A percentile compares a stretch with the other conserved stretches of the same genome.
Conservation (phyloP, 2,113 vertebrate genomes). For the Isichthys henryi region DNA sequence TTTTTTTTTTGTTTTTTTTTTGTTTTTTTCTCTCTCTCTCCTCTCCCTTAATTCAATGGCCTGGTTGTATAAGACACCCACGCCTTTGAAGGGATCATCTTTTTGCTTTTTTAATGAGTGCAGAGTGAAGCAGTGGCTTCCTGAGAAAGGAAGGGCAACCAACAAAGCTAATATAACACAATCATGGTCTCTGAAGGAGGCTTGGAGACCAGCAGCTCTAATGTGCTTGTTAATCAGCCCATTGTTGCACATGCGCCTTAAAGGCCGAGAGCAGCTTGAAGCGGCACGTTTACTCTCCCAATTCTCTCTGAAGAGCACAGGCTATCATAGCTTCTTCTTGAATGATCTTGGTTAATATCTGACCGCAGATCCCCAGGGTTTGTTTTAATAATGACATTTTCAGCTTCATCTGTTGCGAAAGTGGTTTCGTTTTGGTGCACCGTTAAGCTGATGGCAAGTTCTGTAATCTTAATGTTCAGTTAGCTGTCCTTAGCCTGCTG, state of each 20-base stretch:
- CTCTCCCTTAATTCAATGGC: neutral
- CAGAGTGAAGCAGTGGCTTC: neutral
- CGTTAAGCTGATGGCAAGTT: neutral
- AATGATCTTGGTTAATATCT: conserved; percentile 8
- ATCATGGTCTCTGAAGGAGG: neutral
- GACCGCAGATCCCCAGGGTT: neutral
- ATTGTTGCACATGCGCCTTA: neutral
- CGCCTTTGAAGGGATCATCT: neutral
- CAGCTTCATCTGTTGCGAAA: neutral
- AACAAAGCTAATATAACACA: neutral
- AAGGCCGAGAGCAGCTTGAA: neutral
- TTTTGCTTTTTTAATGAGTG: neutral
- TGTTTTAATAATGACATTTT: conserved; percentile 13
- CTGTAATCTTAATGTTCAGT: neutral
- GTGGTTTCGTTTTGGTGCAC: neutral
- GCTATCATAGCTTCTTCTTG: neutral
- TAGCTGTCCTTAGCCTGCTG: neutral
- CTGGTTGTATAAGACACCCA: conserved; percentile 8
- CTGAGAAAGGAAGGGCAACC: neutral
- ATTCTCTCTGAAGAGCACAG: neutral
- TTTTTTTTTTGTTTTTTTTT: neutral
- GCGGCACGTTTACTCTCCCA: neutral
- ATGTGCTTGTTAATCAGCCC: neutral
- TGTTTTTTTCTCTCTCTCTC: no score
- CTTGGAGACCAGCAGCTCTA: neutral